Percentiles rank a stretch among this genome's conserved stretches.
Evolutionary conservation across 1,140 invertebrate genomes (phyloP).

Genomic region (Coenobita brevimanus): DNA sequence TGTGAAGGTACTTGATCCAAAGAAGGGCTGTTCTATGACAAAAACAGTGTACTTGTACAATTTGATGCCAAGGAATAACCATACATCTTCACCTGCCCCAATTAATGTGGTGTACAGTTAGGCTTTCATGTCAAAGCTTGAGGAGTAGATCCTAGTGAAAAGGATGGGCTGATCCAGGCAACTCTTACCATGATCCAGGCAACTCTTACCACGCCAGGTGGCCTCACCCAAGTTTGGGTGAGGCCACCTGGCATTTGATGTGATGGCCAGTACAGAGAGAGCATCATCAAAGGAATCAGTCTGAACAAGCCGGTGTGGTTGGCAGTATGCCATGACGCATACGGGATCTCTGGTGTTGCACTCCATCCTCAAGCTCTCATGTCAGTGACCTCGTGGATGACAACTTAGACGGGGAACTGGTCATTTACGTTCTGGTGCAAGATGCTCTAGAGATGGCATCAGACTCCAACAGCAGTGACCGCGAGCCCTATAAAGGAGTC

Average conservation of each 20-base stretch:
- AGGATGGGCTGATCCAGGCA: background rate
- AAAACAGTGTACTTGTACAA: slow-evolving; percentile 32
- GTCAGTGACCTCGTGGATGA: background rate
- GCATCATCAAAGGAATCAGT: background rate
- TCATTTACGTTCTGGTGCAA: background rate
- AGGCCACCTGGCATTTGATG: background rate
- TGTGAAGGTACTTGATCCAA: slow-evolving; percentile 19
- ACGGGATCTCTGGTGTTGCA: background rate
- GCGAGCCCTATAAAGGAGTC: no score
- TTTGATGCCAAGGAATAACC: background rate
- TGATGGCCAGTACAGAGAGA: background rate
- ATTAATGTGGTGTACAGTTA: background rate
- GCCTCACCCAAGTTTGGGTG: background rate
- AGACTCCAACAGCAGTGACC: no score
- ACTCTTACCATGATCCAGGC: background rate
- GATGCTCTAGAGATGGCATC: no score
- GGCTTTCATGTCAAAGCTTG: background rate
- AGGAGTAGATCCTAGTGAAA: background rate
- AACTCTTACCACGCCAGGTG: no score
- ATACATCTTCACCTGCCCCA: background rate
- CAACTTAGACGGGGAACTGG: background rate
- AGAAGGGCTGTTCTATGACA: slow-evolving; percentile 31
- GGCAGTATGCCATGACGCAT: background rate
- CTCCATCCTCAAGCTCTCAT: background rate
- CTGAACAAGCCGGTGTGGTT: background rate